Evolutionary conservation across 1,140 invertebrate species (phyloP), one percentile per base, ranked within the genome.

Genomic region (Epicauta chinensis): DNA sequence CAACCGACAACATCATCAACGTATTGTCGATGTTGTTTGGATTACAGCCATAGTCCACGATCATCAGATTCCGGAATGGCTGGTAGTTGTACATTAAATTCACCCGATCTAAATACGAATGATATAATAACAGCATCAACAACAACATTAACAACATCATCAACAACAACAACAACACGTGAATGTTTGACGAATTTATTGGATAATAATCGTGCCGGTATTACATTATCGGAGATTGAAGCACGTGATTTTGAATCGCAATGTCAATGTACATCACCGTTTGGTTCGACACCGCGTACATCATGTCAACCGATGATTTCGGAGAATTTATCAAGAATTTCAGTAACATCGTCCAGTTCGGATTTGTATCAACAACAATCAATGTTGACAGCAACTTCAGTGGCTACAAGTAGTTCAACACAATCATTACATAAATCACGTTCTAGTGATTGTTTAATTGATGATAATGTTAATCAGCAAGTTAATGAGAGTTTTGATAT

Each of bases 51-150:
- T 12, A 83, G 81, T 66, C 79, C 80, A 0, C 69, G 81, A 49
- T 91, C 89, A 3, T 88, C 85, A 4, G 89, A 91, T 66, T 87
- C 84, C 1, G 89, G 89, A 13, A 85, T 91, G 71, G 88, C 86
- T 2, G 87, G 88, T 16, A 88, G 84, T 65, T 87, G 80, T 63
- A 82, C 80, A 31, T 72, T 87, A 41, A 77, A 82, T 11, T 83
- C 82, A 2, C 81, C 82, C 2, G 81, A 83, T 64, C 73, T 70
- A 51, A 23, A 23, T 23, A 3, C 23, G 1, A 23, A 23, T 23
- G 23, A 23, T 23, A 5, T 23, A 23, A 23, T 23, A 1, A 23
- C 23, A 23, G 7, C 23, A 23, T 23, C 23, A 23, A 23, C 23
- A 23, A 23, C 23, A 23, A 23, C 23, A 5, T 23, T 23, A 23